Conservation (phyloP, 2,113 vertebrate species). For the Craseonycteris thonglongyai region DNA sequence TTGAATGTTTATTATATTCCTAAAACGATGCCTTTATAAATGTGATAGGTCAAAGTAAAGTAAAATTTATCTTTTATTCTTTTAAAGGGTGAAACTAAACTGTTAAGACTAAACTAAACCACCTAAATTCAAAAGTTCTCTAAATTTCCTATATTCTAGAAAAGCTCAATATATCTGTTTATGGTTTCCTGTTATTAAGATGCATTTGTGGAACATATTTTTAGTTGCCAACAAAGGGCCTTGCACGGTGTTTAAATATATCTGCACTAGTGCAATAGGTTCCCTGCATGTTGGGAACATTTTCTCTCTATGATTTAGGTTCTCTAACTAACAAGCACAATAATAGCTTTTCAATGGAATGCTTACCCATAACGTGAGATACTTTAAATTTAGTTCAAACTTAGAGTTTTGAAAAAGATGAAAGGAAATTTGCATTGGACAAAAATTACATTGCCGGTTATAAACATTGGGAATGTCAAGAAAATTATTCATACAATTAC, state of each 20-base stretch:
- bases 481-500: neutral
- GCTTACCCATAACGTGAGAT: neutral
- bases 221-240: neutral
- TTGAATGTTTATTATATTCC: conserved; percentile 23
- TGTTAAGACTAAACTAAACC: neutral
- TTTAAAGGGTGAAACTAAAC: neutral
- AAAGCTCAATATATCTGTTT: neutral
- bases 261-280: rapidly evolving
- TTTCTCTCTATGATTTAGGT: neutral
- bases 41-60: neutral
- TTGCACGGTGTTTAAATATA: neutral
- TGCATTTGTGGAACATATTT: neutral
- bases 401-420: neutral
- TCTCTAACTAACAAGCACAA: neutral
- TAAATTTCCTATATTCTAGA: neutral
- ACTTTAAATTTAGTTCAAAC: neutral
- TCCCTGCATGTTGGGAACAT: rapidly evolving
- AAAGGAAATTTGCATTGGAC: neutral
- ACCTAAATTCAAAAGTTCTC: neutral
- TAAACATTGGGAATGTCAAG: neutral
- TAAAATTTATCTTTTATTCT: conserved; percentile 2
- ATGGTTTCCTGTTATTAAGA: neutral
- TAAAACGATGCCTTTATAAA: conserved; percentile 5
- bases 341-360: neutral
- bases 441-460: neutral